These are phyloP conservation scores for Cricetomys ansorgei DNA, from an alignment of 2,113 vertebrate genomes.

Conservation along the genomic window DNA sequence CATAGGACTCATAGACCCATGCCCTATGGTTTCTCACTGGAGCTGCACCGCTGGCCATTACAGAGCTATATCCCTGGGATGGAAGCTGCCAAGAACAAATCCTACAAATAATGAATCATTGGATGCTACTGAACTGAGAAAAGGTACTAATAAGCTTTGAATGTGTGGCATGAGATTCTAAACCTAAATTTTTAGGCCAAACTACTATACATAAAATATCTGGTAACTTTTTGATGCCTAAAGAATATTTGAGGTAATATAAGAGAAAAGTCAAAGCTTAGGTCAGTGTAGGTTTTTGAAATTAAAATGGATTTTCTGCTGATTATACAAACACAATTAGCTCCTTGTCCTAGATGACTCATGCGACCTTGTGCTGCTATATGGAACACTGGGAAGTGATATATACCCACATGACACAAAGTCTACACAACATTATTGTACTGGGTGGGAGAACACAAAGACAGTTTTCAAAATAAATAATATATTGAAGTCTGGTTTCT, in stretches of 20 bases:
- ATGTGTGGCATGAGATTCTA: neutral
- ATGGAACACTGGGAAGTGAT: neutral
- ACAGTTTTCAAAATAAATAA: constrained; percentile 10
- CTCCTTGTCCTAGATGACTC: neutral
- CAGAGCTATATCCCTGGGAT: too few relatives aligned
- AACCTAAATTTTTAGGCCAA: constrained; percentile 18
- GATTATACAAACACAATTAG: neutral
- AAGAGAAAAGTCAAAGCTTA: constrained; percentile 28
- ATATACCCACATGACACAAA: neutral
- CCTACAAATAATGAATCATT: neutral
- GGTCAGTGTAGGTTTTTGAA: constrained; percentile 17
- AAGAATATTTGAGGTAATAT: constrained; percentile 14
- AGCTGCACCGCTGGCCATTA: too few relatives aligned
- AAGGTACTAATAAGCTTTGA: neutral
- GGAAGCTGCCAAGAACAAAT: too few relatives aligned
- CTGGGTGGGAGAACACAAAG: neutral
- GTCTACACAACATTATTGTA: neutral
- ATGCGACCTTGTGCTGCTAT: neutral
- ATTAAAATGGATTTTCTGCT: constrained; percentile 34
- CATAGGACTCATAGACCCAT: too few relatives aligned
- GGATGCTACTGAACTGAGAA: neutral
- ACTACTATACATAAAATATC: neutral
- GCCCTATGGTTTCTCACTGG: too few relatives aligned
- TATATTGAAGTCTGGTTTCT: neutral
- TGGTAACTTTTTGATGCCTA: neutral